Conservation (phyloP, 2,797 vertebrate genomes). For the Lutjanus campechanus region DNA sequence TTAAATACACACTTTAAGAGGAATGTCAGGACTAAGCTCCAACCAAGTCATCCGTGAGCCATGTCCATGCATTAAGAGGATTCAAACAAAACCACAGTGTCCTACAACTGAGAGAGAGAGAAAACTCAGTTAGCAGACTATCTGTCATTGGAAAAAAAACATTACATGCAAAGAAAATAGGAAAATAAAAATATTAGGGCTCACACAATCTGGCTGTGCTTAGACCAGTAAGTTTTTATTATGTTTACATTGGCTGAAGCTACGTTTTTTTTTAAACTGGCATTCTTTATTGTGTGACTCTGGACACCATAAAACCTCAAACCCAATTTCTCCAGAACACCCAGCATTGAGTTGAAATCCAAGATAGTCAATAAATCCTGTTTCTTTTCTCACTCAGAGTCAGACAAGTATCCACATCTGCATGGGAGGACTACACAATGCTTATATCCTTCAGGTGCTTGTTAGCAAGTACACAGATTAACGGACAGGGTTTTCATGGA, state of each 20-base stretch:
- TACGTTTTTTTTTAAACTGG: conserved; percentile 54
- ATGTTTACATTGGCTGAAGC: conserved; percentile 77
- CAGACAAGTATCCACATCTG: conserved; percentile 69
- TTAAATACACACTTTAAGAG: conserved; percentile 54
- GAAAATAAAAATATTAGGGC: conserved; percentile 53
- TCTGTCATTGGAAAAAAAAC: conserved; percentile 45
- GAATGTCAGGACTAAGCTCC: conserved; percentile 55
- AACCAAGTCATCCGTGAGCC: conserved; percentile 58
- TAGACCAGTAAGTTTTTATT: conserved; percentile 59
- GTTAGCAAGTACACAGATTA: conserved; percentile 71
- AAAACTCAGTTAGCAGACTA: conserved; percentile 39
- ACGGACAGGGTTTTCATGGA: conserved; percentile 60
- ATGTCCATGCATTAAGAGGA: conserved; percentile 55
- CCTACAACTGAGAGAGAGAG: conserved; percentile 25
- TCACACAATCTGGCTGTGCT: conserved; percentile 39
- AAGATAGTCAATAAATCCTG: conserved; percentile 71
- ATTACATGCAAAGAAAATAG: conserved; percentile 47
- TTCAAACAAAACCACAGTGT: conserved; percentile 61
- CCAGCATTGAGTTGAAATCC: conserved; percentile 65
- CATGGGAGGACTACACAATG: conserved; percentile 53
- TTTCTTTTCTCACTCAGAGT: conserved; percentile 56
- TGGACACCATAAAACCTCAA: conserved; percentile 60
- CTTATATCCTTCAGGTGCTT: conserved; percentile 68
- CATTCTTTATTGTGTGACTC: conserved; percentile 58
- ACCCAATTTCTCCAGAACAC: conserved; percentile 57